Base-by-base conservation (phyloP, 1,140 invertebrate genomes). In the Drosophila watanabei region DNA sequence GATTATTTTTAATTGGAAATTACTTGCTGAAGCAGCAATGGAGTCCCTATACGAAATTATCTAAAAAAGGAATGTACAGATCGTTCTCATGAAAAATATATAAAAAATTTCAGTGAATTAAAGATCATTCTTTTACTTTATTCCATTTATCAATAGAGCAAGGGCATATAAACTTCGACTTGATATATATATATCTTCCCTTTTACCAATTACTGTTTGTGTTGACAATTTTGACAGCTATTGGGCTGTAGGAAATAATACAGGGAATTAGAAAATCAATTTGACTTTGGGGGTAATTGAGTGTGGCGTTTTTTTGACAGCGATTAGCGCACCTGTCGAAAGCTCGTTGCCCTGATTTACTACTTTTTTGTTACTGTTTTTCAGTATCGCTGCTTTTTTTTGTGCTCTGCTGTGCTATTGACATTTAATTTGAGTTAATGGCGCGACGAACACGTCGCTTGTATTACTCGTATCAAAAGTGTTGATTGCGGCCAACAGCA, bases 341-440 rank as follows among this genome's bases (percentile, higher is more conserved):
- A 3, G 41, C 20, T 32, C n/a, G 56, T 37, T 28, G 28, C 61
- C 30, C 46, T 66, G 49, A 70, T 52, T 61, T 76, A 59, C 37
- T 61, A n/a, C 45, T 28, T 35, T 41, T 33, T 45, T 45, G 39
- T 41, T 30, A 45, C 16, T 46, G 18, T 43, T 65, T 41, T 37
- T 10, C 37, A 46, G 39, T 72, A 28, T 28, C 24, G 35, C 41
- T 10, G 16, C n/a, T 24, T 28, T 20, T 39, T 76, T 58, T 41
- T 41, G 30, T 43, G n/a, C n/a, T 14, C 48, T 60, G 48, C 51
- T 39, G 35, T 39, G 54, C 54, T 81, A 88, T 88, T 88, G 84
- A 89, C 84, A 79, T 89, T 88, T 88, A 88, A 88, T 88, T 88
- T 79, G 78, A 76, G 66, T 49, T 88, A 89, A 89, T 88, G 85